A percentile compares a stretch with the other conserved stretches of the same genome.
Evolutionary conservation across 2,797 vertebrate genomes (phyloP).

Genomic region (Callimico goeldii): DNA sequence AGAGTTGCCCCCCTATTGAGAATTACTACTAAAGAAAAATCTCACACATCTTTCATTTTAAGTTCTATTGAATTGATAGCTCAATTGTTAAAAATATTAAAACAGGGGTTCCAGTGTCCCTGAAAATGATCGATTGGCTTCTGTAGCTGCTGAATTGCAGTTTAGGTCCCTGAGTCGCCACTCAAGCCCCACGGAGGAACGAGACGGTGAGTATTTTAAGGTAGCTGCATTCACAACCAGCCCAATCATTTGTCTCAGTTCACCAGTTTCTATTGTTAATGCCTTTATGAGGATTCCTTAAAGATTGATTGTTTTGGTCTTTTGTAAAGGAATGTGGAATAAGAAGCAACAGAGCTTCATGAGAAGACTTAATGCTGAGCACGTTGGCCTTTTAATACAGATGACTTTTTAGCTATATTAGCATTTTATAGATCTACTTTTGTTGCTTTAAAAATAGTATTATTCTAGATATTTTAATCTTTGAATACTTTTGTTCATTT

Average conservation of each 20-base stretch:
- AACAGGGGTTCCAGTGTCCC: constrained; percentile 94
- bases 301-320: background rate
- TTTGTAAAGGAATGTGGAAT: background rate
- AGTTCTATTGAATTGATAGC: background rate
- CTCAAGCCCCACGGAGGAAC: constrained; percentile 97
- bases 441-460: background rate
- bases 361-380: background rate
- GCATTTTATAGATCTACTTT: background rate
- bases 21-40: background rate
- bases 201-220: constrained; percentile 90
- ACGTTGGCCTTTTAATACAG: accelerated
- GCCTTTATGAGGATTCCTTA: background rate
- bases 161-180: constrained; percentile 98
- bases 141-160: constrained; percentile 94
- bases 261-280: accelerated
- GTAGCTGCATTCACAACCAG: accelerated
- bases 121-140: constrained; percentile 96
- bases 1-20: background rate
- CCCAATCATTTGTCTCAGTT: accelerated
- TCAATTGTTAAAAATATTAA: background rate
- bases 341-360: background rate
- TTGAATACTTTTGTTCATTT: background rate
- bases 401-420: background rate
- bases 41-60: background rate
- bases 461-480: background rate